Evolutionary conservation across 2,888 invertebrate genomes (phyloP).

Genomic region (Phania funesta): DNA sequence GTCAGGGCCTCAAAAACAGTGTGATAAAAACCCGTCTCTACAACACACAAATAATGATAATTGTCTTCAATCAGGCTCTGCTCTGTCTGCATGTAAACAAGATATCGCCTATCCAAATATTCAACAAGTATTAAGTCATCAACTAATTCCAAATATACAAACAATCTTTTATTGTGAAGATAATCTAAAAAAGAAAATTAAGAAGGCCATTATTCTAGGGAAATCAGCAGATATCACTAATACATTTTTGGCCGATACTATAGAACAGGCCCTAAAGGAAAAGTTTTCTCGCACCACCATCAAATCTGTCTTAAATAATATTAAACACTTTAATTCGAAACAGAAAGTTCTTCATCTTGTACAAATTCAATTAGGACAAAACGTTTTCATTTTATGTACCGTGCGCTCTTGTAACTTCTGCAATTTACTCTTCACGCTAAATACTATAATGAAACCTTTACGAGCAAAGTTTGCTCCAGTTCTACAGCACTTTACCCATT

Average conservation of each 20-base stretch:
- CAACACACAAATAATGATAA: no score
- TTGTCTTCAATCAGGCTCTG: no score
- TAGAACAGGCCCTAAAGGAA: conserved; percentile 49
- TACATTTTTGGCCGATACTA: conserved; percentile 43
- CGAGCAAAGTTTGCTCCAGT: conserved; percentile 67
- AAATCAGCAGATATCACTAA: conserved; percentile 68
- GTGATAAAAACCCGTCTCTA: no score
- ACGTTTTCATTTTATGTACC: conserved; percentile 68
- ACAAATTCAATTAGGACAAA: conserved; percentile 66
- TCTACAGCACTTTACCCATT: conserved; percentile 67
- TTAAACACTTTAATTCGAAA: neutral
- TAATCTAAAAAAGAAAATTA: conserved; percentile 48
- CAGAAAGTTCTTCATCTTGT: conserved; percentile 50
- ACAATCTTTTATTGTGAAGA: neutral
- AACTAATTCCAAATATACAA: neutral
- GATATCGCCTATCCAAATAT: no score
- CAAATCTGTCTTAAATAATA: conserved; percentile 11
- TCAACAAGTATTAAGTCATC: neutral
- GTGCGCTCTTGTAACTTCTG: conserved; percentile 67
- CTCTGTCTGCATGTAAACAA: no score
- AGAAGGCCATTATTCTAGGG: conserved; percentile 67
- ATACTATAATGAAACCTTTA: conserved; percentile 55
- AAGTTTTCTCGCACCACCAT: conserved; percentile 31
- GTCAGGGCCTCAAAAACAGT: no score
- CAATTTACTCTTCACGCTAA: conserved; percentile 64